These are phyloP conservation scores for Myopa testacea DNA, from an alignment of 2,888 invertebrate genomes.

Conservation along the genomic window DNA sequence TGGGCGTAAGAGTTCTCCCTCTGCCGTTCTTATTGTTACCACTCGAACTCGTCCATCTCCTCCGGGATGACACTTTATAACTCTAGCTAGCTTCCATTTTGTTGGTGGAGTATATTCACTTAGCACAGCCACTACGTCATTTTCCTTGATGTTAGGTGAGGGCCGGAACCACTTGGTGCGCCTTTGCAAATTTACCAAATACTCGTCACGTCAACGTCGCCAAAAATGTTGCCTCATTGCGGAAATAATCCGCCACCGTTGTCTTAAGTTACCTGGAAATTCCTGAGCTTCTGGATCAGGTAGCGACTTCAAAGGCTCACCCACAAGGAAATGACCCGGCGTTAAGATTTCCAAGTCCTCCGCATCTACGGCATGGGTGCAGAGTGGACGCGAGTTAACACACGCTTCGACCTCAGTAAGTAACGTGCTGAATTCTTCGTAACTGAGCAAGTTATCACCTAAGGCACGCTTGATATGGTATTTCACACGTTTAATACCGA, in stretches of 20 bases:
- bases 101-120: slow-evolving; percentile 24
- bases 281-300: background rate
- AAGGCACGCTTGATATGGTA: too few species aligned
- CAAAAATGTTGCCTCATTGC: background rate
- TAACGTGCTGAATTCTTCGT: background rate
- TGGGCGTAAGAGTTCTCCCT: background rate
- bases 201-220: slow-evolving; percentile 1
- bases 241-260: background rate
- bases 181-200: too few species aligned
- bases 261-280: background rate
- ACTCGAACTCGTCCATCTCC: too few species aligned
- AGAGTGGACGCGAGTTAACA: background rate
- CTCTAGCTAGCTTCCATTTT: slow-evolving; percentile 28
- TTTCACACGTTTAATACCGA: too few species aligned
- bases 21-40: too few species aligned
- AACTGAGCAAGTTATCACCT: background rate
- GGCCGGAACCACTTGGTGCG: too few species aligned
- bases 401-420: background rate
- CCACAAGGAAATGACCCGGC: background rate
- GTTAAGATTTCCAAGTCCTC: background rate
- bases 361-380: background rate
- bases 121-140: slow-evolving; percentile 5
- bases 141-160: too few species aligned
- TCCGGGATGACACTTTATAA: slow-evolving; percentile 33
- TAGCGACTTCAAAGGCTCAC: background rate